phyloP scores from a whole-genome alignment of 2,797 vertebrate species.

The Lepus oiostolus region DNA sequence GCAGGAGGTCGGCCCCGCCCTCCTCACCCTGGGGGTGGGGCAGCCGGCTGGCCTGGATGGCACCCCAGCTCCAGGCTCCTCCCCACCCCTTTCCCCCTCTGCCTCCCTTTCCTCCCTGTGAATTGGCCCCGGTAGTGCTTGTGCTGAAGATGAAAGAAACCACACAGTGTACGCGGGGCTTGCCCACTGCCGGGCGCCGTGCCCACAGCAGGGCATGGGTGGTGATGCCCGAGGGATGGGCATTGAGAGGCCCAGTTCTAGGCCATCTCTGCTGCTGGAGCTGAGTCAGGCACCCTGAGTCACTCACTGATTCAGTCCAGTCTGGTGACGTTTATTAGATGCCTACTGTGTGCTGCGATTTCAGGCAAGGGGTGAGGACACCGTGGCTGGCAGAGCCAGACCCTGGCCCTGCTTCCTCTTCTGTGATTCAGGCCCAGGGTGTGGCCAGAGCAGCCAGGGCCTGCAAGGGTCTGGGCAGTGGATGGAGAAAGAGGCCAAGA shows the following conservation, averaged over 20 bases:
- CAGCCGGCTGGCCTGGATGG: background rate
- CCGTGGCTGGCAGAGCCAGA: background rate
- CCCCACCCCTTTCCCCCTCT: background rate
- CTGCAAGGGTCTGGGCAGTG: background rate
- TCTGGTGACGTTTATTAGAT: background rate
- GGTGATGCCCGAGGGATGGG: too few species aligned
- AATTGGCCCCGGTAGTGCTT: background rate
- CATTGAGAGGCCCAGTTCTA: background rate
- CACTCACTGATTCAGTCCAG: background rate
- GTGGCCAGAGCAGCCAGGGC: rapidly evolving
- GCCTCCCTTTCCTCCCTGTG: background rate
- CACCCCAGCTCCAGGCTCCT: background rate
- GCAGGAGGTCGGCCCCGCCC: background rate
- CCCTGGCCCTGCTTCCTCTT: background rate
- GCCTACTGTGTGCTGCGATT: background rate
- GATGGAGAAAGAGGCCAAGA: background rate
- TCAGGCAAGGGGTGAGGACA: background rate
- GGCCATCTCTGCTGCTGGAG: background rate
- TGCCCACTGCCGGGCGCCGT: background rate
- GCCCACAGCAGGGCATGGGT: rapidly evolving
- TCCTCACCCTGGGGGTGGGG: background rate
- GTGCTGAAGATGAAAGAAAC: background rate
- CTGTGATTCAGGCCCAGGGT: background rate
- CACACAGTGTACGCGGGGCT: background rate
- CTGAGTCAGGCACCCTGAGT: background rate